phyloP scores from a whole-genome alignment of 2,888 invertebrate genomes.

The Macaria notata region DNA sequence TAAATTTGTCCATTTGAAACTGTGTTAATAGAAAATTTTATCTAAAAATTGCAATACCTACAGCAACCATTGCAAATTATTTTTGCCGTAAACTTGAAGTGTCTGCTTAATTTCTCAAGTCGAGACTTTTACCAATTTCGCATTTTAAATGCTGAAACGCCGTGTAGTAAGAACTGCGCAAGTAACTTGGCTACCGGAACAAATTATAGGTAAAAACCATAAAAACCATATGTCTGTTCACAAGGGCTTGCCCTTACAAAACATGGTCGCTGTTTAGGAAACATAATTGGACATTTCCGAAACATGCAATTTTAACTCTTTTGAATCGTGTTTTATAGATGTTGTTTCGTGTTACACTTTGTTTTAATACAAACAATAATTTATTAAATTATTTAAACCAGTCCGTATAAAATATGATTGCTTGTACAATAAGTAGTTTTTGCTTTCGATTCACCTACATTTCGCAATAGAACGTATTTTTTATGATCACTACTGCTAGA shows the following conservation, averaged over 20 bases:
- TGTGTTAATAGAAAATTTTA: too few species aligned
- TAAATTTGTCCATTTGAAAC: too few species aligned
- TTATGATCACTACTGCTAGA: too few species aligned
- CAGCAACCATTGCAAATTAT: background rate
- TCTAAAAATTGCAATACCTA: too few species aligned
- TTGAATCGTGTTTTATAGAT: too few species aligned
- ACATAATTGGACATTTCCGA: conserved; percentile 10
- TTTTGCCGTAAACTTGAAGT: conserved; percentile 6
- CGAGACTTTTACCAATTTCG: conserved; percentile 7
- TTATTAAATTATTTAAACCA: too few species aligned
- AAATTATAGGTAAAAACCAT: conserved; percentile 13
- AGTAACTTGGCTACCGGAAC: conserved; percentile 13
- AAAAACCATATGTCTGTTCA: background rate
- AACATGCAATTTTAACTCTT: background rate
- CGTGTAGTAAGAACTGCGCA: conserved; percentile 13
- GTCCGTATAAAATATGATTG: too few species aligned
- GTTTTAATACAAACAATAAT: too few species aligned
- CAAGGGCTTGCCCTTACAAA: conserved; percentile 12
- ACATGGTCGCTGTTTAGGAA: conserved; percentile 4
- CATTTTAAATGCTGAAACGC: conserved; percentile 11
- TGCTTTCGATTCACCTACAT: too few species aligned
- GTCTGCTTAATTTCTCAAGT: conserved; percentile 12
- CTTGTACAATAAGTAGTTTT: too few species aligned
- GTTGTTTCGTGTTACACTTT: too few species aligned
- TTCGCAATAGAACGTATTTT: too few species aligned